Conservation (phyloP, 2,113 vertebrate species). For the Noturus placidus region DNA sequence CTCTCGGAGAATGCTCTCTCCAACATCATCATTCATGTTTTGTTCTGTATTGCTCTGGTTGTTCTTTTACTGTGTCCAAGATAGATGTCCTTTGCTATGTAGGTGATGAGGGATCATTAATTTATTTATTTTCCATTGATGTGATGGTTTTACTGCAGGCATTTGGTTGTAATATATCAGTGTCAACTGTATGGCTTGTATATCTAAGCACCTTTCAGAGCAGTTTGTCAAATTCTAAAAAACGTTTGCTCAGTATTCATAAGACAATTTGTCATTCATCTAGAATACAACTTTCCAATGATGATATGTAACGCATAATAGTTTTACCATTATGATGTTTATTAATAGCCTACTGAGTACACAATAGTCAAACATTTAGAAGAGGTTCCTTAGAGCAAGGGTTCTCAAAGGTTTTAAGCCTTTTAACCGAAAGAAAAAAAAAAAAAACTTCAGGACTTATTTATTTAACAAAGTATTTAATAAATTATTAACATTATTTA, state of each 20-base stretch:
- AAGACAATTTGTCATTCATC: not conserved
- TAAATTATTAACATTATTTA: not conserved
- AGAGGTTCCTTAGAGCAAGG: not conserved
- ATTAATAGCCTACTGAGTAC: not conserved
- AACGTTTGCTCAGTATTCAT: not conserved
- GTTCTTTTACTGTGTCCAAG: not conserved
- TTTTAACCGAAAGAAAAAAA: not conserved
- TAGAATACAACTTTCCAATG: not conserved
- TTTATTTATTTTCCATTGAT: conserved; percentile 21
- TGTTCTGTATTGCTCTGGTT: not conserved
- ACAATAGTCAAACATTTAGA: not conserved
- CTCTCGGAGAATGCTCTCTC: not conserved
- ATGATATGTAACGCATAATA: not conserved
- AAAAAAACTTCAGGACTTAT: not conserved
- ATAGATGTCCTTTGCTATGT: conserved; percentile 1
- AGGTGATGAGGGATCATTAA: conserved; percentile 13
- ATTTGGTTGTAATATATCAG: conserved; percentile 29
- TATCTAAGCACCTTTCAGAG: not conserved
- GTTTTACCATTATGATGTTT: not conserved
- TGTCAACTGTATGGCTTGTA: conserved; percentile 38
- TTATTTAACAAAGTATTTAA: not conserved
- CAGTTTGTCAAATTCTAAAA: not conserved
- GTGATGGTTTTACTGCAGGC: conserved; percentile 21
- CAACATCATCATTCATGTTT: conserved; percentile 7
- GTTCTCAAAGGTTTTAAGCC: not conserved